Evolutionary conservation across 2,888 invertebrate species (phyloP).

Genomic region (Boloria selene): DNA sequence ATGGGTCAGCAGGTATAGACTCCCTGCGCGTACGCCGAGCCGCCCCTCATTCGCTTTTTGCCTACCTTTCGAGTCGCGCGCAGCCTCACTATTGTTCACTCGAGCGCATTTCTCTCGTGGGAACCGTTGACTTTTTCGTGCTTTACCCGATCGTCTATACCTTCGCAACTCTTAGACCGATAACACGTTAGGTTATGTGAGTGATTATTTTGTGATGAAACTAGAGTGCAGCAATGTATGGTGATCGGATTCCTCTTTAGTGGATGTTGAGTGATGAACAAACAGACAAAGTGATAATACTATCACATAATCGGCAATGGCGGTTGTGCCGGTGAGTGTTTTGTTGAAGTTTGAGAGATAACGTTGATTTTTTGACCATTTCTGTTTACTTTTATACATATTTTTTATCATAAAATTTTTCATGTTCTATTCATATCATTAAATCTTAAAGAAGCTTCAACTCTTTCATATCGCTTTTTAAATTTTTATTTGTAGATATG

Average conservation of each 20-base stretch:
- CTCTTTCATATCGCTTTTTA: too few relatives aligned
- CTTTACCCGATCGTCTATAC: constrained; percentile 63
- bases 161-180: constrained; percentile 54
- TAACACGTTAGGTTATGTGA: constrained; percentile 58
- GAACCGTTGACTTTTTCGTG: constrained; percentile 71
- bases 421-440: too few relatives aligned
- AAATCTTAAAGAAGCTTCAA: too few relatives aligned
- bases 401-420: neutral
- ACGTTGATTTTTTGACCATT: constrained; percentile 7
- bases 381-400: constrained; percentile 2
- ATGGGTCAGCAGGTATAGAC: constrained; percentile 77
- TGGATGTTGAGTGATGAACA: constrained; percentile 75
- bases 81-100: constrained; percentile 70
- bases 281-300: constrained; percentile 62
- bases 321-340: constrained; percentile 64
- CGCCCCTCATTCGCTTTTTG: constrained; percentile 78
- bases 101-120: constrained; percentile 79
- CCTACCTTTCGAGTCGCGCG: constrained; percentile 80
- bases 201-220: constrained; percentile 55
- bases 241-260: constrained; percentile 55
- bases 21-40: constrained; percentile 49
- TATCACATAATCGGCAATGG: constrained; percentile 64
- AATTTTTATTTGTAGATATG: too few relatives aligned
- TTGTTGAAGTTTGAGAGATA: constrained; percentile 25
- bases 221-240: constrained; percentile 59